Conservation (phyloP, 1,140 invertebrate genomes). For the Nylanderia fulva region DNA sequence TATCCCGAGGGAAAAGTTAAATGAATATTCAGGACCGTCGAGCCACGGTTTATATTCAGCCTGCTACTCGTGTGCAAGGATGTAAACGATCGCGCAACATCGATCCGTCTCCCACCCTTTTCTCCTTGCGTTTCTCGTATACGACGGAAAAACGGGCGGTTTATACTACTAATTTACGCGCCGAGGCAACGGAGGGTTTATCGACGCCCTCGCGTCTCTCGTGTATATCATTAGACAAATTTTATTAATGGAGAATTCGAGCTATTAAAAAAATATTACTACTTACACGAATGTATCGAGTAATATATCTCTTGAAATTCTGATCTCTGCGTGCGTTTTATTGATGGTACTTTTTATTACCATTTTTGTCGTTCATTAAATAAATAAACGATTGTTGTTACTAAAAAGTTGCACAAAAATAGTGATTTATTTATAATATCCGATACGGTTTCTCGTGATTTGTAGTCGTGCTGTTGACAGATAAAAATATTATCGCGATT, state of each 20-base stretch:
- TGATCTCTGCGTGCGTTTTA: not conserved
- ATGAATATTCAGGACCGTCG: constrained; percentile 58
- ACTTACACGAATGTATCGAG: not conserved
- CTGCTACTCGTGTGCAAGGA: constrained; percentile 33
- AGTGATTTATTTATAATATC: constrained; percentile 6
- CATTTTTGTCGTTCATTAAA: not conserved
- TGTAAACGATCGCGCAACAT: constrained; percentile 56
- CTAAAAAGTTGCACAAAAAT: not conserved
- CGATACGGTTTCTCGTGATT: not conserved
- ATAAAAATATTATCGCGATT: constrained; percentile 45
- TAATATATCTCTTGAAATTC: not conserved
- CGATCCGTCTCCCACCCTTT: constrained; percentile 26
- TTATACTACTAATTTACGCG: constrained; percentile 40
- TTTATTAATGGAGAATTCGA: not conserved
- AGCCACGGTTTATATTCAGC: constrained; percentile 46
- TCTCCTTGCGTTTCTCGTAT: not conserved
- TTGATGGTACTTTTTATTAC: not conserved
- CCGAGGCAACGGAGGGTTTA: not conserved
- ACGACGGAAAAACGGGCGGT: constrained; percentile 21
- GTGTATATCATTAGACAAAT: not conserved
- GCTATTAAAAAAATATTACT: not conserved
- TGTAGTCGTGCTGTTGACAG: not conserved
- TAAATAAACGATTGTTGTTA: not conserved
- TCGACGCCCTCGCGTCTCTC: not conserved
- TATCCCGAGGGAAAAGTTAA: constrained; percentile 54